Evolutionary conservation across 2,797 vertebrate species (phyloP), one percentile per base, ranked within the genome.

Genomic region (Liasis olivaceus): DNA sequence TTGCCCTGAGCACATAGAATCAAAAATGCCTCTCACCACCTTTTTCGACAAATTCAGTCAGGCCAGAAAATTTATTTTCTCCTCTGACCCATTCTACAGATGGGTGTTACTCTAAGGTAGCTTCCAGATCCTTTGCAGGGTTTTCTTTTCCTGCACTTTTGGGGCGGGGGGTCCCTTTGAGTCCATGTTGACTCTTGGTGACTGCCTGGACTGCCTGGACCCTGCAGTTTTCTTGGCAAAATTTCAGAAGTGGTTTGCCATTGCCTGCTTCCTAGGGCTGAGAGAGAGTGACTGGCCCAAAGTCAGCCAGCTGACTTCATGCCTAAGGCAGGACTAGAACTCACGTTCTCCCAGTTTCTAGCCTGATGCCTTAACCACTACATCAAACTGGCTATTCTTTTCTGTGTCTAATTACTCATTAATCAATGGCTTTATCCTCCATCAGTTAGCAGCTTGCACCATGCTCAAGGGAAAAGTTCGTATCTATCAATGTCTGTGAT

Each of bases 321-420:
- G 36, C 72, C 1, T 2, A 9, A 77, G 20, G 1, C 72, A 47
- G 47, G 20, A 81, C 72, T 22, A 77, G 69, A 72, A 72, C 17
- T 77, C 69, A 72, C 14, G 17, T 2, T 42, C 36, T 42, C 36
- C 17, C 47, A 20, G 72, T 47, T 81, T 81, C 36, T 47, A 47
- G 24, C 9, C 20, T 47, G 9, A 3, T 47, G 9, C 20, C 22
- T 81, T 81, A 81, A 47, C 72, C 36, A 81, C 12, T 24, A 36
- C 20, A 47, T 20, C 36, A 81, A 81, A 81, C 36, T 47, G 0
- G 20, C 20, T 47, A 22, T 81, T 81, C 20, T 47, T 77, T 87
- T 15, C 28, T 87, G 20, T 5, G 56, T 47, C 89, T 56, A 90
- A 93, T 63, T 93, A 15, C 22, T 58, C 85, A 90, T 90, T 87